Conservation (phyloP, 2,797 vertebrate species). For the Rhinatrema bivittatum region DNA sequence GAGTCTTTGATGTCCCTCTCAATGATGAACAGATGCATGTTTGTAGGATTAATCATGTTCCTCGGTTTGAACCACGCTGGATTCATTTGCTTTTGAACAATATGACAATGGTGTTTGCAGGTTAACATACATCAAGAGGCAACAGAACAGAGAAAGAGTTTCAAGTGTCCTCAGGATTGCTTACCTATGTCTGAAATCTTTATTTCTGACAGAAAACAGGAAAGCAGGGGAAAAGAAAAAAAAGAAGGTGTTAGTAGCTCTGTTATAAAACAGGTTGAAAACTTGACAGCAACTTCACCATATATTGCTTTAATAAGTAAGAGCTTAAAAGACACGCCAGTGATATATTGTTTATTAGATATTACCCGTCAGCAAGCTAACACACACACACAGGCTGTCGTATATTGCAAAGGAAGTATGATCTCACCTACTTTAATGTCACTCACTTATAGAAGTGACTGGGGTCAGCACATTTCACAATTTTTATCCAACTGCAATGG, state of each 20-base stretch:
- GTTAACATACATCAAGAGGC: slow-evolving; percentile 50
- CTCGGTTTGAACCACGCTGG: slow-evolving; percentile 32
- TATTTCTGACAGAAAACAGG: slow-evolving; percentile 90
- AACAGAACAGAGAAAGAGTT: slow-evolving; percentile 45
- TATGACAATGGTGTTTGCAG: slow-evolving; percentile 34
- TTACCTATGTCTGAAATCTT: slow-evolving; percentile 99
- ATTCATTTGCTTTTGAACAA: slow-evolving; percentile 34
- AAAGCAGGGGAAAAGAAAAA: slow-evolving; percentile 66
- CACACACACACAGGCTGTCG: slow-evolving; percentile 22
- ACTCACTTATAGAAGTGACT: not conserved
- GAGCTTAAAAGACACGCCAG: slow-evolving; percentile 50
- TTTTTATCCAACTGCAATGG: slow-evolving; percentile 5
- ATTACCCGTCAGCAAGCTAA: slow-evolving; percentile 46
- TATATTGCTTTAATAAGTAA: slow-evolving; percentile 53
- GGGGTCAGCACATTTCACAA: slow-evolving; percentile 6
- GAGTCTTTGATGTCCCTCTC: not conserved
- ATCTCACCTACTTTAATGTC: slow-evolving; percentile 19
- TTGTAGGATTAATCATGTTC: slow-evolving; percentile 27
- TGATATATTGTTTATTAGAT: slow-evolving; percentile 44
- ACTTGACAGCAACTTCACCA: slow-evolving; percentile 52
- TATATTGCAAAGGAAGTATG: slow-evolving; percentile 16
- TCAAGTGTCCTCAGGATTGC: slow-evolving; percentile 52
- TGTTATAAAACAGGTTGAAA: slow-evolving; percentile 56
- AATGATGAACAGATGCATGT: slow-evolving; percentile 31
- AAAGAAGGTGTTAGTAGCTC: slow-evolving; percentile 60